A percentile compares a stretch with the other conserved stretches of the same genome.
Conservation (phyloP, 1,140 invertebrate species). For the Apis dorsata region DNA sequence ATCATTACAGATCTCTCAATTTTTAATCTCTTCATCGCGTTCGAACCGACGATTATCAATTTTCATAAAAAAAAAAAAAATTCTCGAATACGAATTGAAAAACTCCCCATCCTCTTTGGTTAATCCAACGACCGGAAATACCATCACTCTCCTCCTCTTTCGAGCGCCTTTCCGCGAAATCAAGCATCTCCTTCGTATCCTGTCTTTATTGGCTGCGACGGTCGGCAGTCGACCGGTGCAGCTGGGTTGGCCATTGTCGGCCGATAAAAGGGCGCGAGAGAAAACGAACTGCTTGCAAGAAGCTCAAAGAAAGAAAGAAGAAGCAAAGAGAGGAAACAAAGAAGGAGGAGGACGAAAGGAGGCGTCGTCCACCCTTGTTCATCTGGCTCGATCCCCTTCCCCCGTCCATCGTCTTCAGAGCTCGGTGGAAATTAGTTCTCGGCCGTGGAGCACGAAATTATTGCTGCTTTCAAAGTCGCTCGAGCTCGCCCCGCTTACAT, state of each 20-base stretch:
- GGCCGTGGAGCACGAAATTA: constrained; percentile 67
- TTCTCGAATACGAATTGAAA: not conserved
- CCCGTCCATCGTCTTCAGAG: constrained; percentile 26
- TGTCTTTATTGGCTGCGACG: constrained; percentile 55
- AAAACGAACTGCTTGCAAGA: constrained; percentile 50
- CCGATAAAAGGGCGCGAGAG: constrained; percentile 58
- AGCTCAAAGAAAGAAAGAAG: not conserved
- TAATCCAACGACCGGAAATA: constrained; percentile 35
- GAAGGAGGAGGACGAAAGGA: not conserved
- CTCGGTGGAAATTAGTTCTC: constrained; percentile 69
- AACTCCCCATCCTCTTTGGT: not conserved
- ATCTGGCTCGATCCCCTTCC: constrained; percentile 35
- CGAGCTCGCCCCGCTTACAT: constrained; percentile 52
- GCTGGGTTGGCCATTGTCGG: constrained; percentile 50
- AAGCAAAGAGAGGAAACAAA: not conserved
- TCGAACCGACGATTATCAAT: too few species aligned
- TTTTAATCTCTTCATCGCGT: too few species aligned
- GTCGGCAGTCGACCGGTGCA: constrained; percentile 17
- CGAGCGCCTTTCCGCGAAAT: constrained; percentile 26
- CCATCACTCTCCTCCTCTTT: not conserved
- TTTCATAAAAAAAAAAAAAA: not conserved
- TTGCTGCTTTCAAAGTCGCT: constrained; percentile 70
- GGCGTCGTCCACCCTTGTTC: constrained; percentile 37
- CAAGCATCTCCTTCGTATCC: constrained; percentile 8
- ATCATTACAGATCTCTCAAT: too few species aligned